Conservation (phyloP, 2,888 invertebrate species). For the Drosophila subsilvestris region DNA sequence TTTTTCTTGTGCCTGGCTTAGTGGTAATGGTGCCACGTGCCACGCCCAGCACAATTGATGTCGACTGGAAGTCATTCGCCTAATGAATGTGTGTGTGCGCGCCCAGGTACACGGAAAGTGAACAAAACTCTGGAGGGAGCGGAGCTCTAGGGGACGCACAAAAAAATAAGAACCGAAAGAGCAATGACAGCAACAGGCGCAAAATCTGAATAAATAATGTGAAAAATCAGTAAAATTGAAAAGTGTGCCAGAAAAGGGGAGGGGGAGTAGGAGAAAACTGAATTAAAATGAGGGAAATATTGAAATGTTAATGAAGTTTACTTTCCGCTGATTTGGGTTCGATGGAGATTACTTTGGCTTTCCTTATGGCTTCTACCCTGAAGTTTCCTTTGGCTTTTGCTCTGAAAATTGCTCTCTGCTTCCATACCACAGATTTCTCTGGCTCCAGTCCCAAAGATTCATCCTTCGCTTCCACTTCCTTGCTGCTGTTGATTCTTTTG, state of each 20-base stretch:
- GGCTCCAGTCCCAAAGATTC: neutral
- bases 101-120: constrained; percentile 57
- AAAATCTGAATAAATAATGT: constrained; percentile 77
- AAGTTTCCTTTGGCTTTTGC: constrained; percentile 8
- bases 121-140: constrained; percentile 42
- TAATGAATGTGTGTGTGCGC: constrained; percentile 68
- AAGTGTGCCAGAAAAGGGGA: constrained; percentile 16
- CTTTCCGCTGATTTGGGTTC: constrained; percentile 55
- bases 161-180: constrained; percentile 28
- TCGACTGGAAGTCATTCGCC: constrained; percentile 66
- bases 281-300: constrained; percentile 56
- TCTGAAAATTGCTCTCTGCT: constrained; percentile 6
- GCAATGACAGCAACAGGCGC: constrained; percentile 75
- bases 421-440: constrained; percentile 50
- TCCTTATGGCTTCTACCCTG: constrained; percentile 42
- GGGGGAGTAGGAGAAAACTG: constrained; percentile 28
- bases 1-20: neutral
- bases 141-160: neutral
- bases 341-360: neutral
- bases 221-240: constrained; percentile 31
- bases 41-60: constrained; percentile 52
- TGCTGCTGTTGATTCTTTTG: constrained; percentile 36
- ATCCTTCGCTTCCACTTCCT: constrained; percentile 15
- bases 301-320: constrained; percentile 79
- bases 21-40: constrained; percentile 47